Base-by-base conservation (phyloP, 2,113 vertebrate genomes). In the Chlorodrepanis virens region DNA sequence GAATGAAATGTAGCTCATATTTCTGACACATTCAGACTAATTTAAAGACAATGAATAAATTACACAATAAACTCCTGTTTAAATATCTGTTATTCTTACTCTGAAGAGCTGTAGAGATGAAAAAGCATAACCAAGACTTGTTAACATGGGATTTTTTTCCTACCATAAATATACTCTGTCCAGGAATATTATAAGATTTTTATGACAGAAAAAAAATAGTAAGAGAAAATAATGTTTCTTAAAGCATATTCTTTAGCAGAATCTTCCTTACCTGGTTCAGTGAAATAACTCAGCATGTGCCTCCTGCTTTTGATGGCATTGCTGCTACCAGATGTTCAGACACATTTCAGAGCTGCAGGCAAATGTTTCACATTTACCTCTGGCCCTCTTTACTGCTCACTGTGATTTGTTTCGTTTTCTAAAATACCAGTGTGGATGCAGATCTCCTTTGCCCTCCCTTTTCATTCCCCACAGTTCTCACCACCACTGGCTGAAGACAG, bases 311-410 rank as follows among this genome's bases (percentile, higher is more conserved):
- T 70, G 35, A 53, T 3, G 2, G 6, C 3, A 17, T 9, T 57
- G 29, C 12, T 64, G 5, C 5, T 74, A 21, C 11, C 39, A 57
- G 7, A 40, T 11, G 3, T 24, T 54, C 18, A 10, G 21, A 9
- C 15, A 27, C 0, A 0, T 67, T 56, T 31, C 11, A n/a, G 37
- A 22, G 19, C 20, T 74, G 53, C 37, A 56, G 17, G 10, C 3
- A 82, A 60, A 11, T 70, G 27, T 10, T 74, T 54, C 47, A 33
- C 20, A 8, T 54, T 86, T 74, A 29, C 6, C 9, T 80, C 37
- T 31, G 59, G 6, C 10, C 14, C 6, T 74, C 23, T 42, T 63
- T 59, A 13, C 9, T 7, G 1, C 8, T n/a, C 8, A 10, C 4
- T 49, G 33, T 7, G 44, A 37, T 61, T 77, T 2, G 0, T 8